phyloP scores from a whole-genome alignment of 23 tunicate genomes.

The Clavelina lepadiformis region DNA sequence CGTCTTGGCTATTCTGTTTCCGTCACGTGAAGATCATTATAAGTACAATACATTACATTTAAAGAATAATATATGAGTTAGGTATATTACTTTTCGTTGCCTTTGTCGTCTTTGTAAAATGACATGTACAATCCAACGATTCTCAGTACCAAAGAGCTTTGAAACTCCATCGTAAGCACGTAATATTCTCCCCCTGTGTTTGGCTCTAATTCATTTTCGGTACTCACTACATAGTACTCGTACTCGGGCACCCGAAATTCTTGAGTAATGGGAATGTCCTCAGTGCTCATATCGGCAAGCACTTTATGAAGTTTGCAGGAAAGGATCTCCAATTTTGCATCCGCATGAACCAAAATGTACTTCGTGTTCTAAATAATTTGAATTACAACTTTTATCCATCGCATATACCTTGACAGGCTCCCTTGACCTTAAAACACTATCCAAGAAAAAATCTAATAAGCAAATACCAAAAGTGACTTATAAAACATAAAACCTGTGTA shows the following conservation, averaged over 20 bases:
- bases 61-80: too few relatives aligned
- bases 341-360: constrained; percentile 72
- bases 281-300: constrained; percentile 3
- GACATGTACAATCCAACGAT: constrained; percentile 86
- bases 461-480: not conserved
- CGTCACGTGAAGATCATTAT: too few relatives aligned
- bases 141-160: constrained; percentile 28
- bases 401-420: not conserved
- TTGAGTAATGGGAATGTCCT: constrained; percentile 15
- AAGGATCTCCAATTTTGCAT: constrained; percentile 36
- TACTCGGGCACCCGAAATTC: constrained; percentile 54
- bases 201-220: not conserved
- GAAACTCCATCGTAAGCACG: constrained; percentile 51
- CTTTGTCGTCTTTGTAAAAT: constrained; percentile 52
- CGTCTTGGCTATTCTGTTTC: too few relatives aligned
- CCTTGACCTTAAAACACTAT: not conserved
- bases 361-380: constrained; percentile 39
- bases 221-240: constrained; percentile 69
- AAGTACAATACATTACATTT: too few relatives aligned
- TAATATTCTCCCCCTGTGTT: constrained; percentile 18
- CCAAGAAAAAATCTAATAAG: not conserved
- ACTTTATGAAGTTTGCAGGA: constrained; percentile 6
- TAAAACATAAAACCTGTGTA: constrained; percentile 28
- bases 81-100: constrained; percentile 29
- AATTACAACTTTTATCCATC: not conserved